phyloP scores from a whole-genome alignment of 1,140 invertebrate genomes.

The Orussus abietinus region DNA sequence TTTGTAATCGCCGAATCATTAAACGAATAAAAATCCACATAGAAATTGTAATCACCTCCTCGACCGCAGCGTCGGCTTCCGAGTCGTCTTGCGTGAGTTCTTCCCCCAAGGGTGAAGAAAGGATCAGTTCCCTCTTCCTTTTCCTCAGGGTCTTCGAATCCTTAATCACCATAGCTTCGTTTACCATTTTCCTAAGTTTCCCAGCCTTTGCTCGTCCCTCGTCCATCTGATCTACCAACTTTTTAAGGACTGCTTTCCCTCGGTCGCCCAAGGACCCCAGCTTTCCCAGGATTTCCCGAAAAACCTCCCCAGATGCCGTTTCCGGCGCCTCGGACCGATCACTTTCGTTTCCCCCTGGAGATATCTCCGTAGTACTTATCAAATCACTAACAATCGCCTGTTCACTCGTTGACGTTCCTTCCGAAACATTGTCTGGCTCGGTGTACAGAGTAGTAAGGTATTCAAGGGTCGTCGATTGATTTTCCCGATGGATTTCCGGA shows the following conservation, averaged over 20 bases:
- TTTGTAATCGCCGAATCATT: no score
- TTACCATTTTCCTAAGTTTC: conserved; percentile 20
- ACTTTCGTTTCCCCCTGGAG: not conserved
- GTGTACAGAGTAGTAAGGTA: no score
- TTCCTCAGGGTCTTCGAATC: conserved; percentile 21
- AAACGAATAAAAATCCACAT: no score
- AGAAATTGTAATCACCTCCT: conserved; percentile 53
- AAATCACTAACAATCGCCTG: no score
- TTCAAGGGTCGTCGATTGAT: no score
- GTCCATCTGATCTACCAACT: conserved; percentile 46
- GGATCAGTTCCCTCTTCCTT: conserved; percentile 37
- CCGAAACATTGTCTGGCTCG: no score
- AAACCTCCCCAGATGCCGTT: conserved; percentile 58
- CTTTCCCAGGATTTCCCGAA: conserved; percentile 57
- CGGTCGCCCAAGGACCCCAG: conserved; percentile 55
- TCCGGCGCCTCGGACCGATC: no score
- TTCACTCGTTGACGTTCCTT: no score
- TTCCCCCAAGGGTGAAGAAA: conserved; percentile 44
- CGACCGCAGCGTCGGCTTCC: conserved; percentile 57
- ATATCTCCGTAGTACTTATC: no score
- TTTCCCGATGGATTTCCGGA: no score
- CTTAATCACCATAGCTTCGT: conserved; percentile 22
- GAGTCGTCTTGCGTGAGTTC: conserved; percentile 58
- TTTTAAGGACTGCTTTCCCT: conserved; percentile 53
- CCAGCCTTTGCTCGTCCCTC: conserved; percentile 18